Base-by-base conservation (phyloP, 2,888 invertebrate genomes). In the Trissolcus japonicus region DNA sequence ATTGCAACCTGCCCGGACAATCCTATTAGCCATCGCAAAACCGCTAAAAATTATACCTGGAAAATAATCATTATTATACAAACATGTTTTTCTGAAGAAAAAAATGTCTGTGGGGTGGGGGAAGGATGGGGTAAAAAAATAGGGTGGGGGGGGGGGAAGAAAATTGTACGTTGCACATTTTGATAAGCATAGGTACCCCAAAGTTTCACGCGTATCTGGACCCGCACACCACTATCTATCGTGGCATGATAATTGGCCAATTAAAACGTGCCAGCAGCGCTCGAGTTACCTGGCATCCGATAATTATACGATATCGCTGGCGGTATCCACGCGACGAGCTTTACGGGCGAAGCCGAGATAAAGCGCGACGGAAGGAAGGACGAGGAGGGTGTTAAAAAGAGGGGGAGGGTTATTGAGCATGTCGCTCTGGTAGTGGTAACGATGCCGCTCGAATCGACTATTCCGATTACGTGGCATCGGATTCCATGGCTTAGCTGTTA, bases 191-290 rank as follows among this genome's bases (percentile, higher is more conserved):
- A 77, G 82, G 82, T 85, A 85, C 86, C 85, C 85, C 85, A 85
- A 86, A 86, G 85, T 86, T 86, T 88, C 87, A 88, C 86, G 88
- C 87, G 86, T 86, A 86, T 87, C 86, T 87, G 85, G 84, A 84
- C 83, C 82, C 83, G 83, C 85, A 83, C 74, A 82, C 82, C 83
- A 81, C 81, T 85, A 84, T 83, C 86, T 86, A 87, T 86, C 84
- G 86, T 84, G 83, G 83, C 86, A 87, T 86, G 86, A 88, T 89
- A 88, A 89, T 89, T 89, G 88, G 87, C 88, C 88, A 88, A 89
- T 89, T 88, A 88, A 89, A 88, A 88, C 86, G 81, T 79, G 79
- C 82, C 81, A 81, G 81, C 59, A 69, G 77, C 76, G 72, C 79
- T 79, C 76, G 79, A 73, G 79, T 78, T 79, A 79, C 78, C 79